Percentiles rank a stretch among this genome's conserved stretches.
Evolutionary conservation across 1,140 invertebrate genomes (phyloP).

Genomic region (Danaus plexippus): DNA sequence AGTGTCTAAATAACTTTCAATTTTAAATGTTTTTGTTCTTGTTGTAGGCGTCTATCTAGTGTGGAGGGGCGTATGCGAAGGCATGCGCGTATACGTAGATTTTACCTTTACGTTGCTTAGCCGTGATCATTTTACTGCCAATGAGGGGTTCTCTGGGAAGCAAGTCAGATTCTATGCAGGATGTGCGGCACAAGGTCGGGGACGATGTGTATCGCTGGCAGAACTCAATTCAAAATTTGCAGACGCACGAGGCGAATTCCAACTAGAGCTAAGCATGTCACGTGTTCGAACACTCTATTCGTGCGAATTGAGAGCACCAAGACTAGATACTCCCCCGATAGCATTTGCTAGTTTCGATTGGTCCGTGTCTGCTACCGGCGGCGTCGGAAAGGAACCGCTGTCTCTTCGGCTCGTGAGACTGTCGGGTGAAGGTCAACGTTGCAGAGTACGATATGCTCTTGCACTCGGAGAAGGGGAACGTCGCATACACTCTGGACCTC

Average conservation of each 20-base stretch:
- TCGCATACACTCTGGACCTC: conserved; percentile 81
- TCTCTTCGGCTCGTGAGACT: conserved; percentile 80
- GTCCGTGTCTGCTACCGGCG: conserved; percentile 83
- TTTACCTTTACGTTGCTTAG: conserved; percentile 89
- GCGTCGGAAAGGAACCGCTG: conserved; percentile 71
- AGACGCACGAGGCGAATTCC: conserved; percentile 87
- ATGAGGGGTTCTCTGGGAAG: conserved; percentile 87
- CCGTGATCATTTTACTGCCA: conserved; percentile 88
- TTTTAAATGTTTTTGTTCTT: conserved; percentile 4
- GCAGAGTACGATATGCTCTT: conserved; percentile 82
- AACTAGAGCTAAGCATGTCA: conserved; percentile 85
- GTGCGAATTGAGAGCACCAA: conserved; percentile 77
- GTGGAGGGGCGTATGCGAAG: conserved; percentile 82
- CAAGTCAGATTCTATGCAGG: conserved; percentile 82
- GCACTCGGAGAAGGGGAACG: conserved; percentile 81
- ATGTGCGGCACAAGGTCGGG: conserved; percentile 81
- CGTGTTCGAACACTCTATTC: conserved; percentile 85
- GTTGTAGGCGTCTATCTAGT: conserved; percentile 86
- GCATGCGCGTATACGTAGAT: conserved; percentile 85
- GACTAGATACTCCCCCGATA: conserved; percentile 62
- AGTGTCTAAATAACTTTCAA: conserved; percentile 1
- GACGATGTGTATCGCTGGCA: conserved; percentile 84
- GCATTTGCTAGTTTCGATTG: conserved; percentile 83
- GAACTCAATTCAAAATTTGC: conserved; percentile 85
- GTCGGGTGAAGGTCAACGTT: conserved; percentile 87